These are phyloP conservation scores for Trichopria drosophilae DNA, from an alignment of 2,888 invertebrate genomes.

Conservation along the genomic window DNA sequence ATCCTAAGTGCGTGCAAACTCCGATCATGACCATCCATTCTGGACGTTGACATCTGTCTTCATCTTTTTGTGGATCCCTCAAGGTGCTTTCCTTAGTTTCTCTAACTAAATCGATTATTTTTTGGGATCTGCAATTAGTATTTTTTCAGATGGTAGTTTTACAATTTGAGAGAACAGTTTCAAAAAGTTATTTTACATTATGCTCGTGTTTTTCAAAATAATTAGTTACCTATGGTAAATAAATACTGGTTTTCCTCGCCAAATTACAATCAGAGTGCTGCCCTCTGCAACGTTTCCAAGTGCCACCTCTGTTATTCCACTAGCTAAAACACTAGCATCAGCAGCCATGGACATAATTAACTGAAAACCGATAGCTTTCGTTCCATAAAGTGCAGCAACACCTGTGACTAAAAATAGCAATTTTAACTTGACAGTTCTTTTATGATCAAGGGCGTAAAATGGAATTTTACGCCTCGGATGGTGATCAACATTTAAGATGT, in stretches of 20 bases:
- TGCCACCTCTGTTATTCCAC: constrained; percentile 77
- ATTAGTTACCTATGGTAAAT: constrained; percentile 66
- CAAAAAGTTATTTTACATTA: no score
- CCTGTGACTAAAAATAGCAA: constrained; percentile 61
- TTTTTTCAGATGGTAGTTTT: not conserved
- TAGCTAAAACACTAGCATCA: constrained; percentile 74
- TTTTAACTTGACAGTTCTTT: no score
- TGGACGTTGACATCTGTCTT: constrained; percentile 67
- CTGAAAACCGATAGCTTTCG: constrained; percentile 66
- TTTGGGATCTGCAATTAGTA: constrained; percentile 61
- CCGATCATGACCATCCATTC: constrained; percentile 81
- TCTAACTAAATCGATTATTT: constrained; percentile 68
- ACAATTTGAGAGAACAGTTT: not conserved
- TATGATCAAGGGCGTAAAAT: no score
- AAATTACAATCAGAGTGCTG: constrained; percentile 69
- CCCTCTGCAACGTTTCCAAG: constrained; percentile 71
- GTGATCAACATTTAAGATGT: no score
- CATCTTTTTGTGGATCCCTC: constrained; percentile 72
- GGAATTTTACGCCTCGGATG: no score
- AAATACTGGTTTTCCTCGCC: constrained; percentile 84
- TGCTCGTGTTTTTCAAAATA: no score
- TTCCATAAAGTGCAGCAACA: constrained; percentile 64
- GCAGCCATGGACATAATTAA: constrained; percentile 66
- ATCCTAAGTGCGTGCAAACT: constrained; percentile 81
- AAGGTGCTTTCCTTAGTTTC: constrained; percentile 66